A percentile compares a stretch with the other conserved stretches of the same genome.
Conservation (phyloP, 1,140 invertebrate genomes). For the Lordiphosa stackelbergi region DNA sequence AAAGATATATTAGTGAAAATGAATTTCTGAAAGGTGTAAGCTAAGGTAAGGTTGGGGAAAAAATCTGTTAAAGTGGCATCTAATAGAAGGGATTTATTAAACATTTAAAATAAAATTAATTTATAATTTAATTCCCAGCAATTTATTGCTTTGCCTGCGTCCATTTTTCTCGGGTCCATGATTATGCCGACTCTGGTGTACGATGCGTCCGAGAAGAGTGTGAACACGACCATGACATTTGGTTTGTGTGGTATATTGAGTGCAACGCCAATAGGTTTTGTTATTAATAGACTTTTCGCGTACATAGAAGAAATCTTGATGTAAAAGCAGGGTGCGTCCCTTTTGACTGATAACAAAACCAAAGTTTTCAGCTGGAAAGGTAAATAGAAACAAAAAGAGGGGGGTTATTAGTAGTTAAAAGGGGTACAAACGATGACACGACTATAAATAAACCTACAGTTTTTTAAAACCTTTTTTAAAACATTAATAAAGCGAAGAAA, state of each 20-base stretch:
- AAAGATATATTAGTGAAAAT: no score
- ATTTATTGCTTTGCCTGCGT: slow-evolving; percentile 13
- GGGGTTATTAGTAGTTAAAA: slow-evolving; percentile 13
- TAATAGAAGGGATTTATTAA: neutral
- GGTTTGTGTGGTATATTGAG: slow-evolving; percentile 61
- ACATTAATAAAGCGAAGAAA: no score
- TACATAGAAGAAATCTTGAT: slow-evolving; percentile 60
- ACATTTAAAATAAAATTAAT: neutral
- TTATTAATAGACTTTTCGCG: slow-evolving; percentile 57
- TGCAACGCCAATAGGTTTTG: slow-evolving; percentile 74
- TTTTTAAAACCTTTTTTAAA: no score
- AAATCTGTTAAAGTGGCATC: no score
- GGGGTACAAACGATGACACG: no score
- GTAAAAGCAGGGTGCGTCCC: slow-evolving; percentile 51
- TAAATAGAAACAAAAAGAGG: neutral
- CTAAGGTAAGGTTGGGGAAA: neutral
- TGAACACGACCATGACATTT: slow-evolving; percentile 70
- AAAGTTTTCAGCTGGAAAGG: slow-evolving; percentile 24
- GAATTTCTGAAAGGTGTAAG: no score
- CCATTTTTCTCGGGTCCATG: slow-evolving; percentile 32
- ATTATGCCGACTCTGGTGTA: slow-evolving; percentile 59
- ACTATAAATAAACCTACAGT: no score
- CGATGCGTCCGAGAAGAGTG: slow-evolving; percentile 42
- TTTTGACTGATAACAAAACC: slow-evolving; percentile 67
- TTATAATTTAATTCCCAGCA: slow-evolving; percentile 5